A percentile compares a stretch with the other conserved stretches of the same genome.
These are phyloP conservation scores for Solen grandis DNA, from an alignment of 1,140 invertebrate genomes.

Conservation along the genomic window DNA sequence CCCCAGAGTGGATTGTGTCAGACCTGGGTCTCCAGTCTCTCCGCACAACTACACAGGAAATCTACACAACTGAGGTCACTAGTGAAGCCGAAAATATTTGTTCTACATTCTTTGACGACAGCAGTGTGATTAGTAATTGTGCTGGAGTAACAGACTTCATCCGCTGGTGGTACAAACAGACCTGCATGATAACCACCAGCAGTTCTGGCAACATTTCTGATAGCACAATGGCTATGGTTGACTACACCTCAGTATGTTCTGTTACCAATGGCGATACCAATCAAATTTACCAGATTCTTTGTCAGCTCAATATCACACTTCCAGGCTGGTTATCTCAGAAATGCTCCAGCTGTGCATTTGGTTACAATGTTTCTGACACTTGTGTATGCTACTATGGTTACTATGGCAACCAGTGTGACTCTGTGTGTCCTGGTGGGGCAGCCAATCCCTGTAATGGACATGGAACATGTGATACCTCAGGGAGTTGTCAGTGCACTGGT, in stretches of 20 bases:
- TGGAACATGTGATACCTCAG: slow-evolving; percentile 58
- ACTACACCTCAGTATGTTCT: slow-evolving; percentile 53
- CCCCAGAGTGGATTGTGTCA: slow-evolving; percentile 63
- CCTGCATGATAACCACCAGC: slow-evolving; percentile 38
- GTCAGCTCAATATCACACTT: slow-evolving; percentile 6
- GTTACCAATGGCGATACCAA: slow-evolving; percentile 32
- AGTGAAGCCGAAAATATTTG: slow-evolving; percentile 35
- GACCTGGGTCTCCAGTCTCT: slow-evolving; percentile 48
- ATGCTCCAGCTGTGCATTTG: slow-evolving; percentile 61
- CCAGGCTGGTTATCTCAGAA: slow-evolving; percentile 58
- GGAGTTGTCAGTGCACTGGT: slow-evolving; percentile 57
- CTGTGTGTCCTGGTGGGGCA: slow-evolving; percentile 57
- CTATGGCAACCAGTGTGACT: slow-evolving; percentile 59
- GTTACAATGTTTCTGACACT: slow-evolving; percentile 27
- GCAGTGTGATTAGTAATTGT: slow-evolving; percentile 48
- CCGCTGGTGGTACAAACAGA: slow-evolving; percentile 45
- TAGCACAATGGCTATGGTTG: slow-evolving; percentile 51
- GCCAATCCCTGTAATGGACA: slow-evolving; percentile 59
- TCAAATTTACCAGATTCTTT: slow-evolving; percentile 46
- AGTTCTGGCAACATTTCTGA: slow-evolving; percentile 44
- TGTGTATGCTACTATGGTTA: slow-evolving; percentile 65
- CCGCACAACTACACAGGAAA: background rate
- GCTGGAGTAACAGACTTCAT: slow-evolving; percentile 19
- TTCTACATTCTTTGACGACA: slow-evolving; percentile 50
- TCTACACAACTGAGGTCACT: background rate